These are phyloP conservation scores for Atrina japonica DNA, from an alignment of 2,888 invertebrate genomes.

Conservation along the genomic window DNA sequence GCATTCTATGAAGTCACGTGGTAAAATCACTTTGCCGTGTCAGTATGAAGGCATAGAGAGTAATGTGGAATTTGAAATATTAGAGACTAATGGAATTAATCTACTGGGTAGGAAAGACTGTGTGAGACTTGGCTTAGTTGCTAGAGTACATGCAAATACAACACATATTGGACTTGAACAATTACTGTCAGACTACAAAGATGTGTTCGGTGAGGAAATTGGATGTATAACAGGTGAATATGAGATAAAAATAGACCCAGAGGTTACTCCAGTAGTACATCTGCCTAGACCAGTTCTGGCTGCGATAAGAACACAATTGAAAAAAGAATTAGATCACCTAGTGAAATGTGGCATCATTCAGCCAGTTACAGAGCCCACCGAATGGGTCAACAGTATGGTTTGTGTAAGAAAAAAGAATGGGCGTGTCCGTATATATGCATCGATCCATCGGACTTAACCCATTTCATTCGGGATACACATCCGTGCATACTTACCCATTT, in stretches of 20 bases:
- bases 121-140: too few relatives aligned
- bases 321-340: slow-evolving; percentile 34
- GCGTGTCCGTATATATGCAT: slow-evolving; percentile 25
- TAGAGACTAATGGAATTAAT: slow-evolving; percentile 30
- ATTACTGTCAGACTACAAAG: slow-evolving; percentile 14
- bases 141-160: too few relatives aligned
- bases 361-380: slow-evolving; percentile 21
- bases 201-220: slow-evolving; percentile 38
- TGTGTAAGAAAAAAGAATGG: slow-evolving; percentile 28
- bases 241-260: slow-evolving; percentile 38
- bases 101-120: slow-evolving; percentile 36
- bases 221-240: slow-evolving; percentile 43
- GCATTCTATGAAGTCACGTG: slow-evolving; percentile 9
- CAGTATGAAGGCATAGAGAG: slow-evolving; percentile 15
- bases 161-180: too few relatives aligned
- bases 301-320: slow-evolving; percentile 34
- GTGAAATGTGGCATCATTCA: slow-evolving; percentile 18
- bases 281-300: slow-evolving; percentile 37
- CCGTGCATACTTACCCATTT: too few relatives aligned
- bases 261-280: slow-evolving; percentile 34
- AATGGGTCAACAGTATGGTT: slow-evolving; percentile 44
- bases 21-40: slow-evolving; percentile 37
- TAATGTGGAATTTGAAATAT: slow-evolving; percentile 28
- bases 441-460: slow-evolving; percentile 37
- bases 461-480: too few relatives aligned